Percentiles rank a stretch among this genome's conserved stretches.
Evolutionary conservation across 2,797 vertebrate species (phyloP).

Genomic region (Remorina albescens): DNA sequence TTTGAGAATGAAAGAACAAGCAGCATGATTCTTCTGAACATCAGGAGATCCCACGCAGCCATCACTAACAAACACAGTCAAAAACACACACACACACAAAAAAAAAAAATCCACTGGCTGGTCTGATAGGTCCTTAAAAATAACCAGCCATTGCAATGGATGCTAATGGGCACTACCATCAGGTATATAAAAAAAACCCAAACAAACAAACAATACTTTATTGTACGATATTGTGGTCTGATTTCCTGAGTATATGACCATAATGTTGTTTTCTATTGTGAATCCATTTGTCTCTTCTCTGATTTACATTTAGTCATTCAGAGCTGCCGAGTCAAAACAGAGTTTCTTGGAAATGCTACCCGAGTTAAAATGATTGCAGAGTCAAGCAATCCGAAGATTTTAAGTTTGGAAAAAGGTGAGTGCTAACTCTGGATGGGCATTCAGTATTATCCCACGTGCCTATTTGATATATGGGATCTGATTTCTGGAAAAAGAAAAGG

Average conservation of each 20-base stretch:
- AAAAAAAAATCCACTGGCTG: background rate
- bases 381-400: background rate
- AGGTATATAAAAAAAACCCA: too few species aligned
- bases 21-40: conserved; percentile 44
- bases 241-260: too few species aligned
- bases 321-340: too few species aligned
- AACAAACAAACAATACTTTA: too few species aligned
- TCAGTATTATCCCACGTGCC: too few species aligned
- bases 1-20: conserved; percentile 15
- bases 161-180: background rate
- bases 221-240: too few species aligned
- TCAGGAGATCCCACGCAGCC: conserved; percentile 38
- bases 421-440: background rate
- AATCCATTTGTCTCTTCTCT: background rate
- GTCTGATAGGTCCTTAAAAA: conserved; percentile 15
- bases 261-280: background rate
- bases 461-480: background rate
- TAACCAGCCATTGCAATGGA: background rate
- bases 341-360: background rate
- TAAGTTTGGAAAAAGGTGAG: background rate
- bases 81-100: background rate
- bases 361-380: background rate
- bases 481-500: background rate
- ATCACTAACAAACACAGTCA: conserved; percentile 11
- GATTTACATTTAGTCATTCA: background rate